phyloP scores from a whole-genome alignment of 2,888 invertebrate genomes.

The Hartigia nigra region DNA sequence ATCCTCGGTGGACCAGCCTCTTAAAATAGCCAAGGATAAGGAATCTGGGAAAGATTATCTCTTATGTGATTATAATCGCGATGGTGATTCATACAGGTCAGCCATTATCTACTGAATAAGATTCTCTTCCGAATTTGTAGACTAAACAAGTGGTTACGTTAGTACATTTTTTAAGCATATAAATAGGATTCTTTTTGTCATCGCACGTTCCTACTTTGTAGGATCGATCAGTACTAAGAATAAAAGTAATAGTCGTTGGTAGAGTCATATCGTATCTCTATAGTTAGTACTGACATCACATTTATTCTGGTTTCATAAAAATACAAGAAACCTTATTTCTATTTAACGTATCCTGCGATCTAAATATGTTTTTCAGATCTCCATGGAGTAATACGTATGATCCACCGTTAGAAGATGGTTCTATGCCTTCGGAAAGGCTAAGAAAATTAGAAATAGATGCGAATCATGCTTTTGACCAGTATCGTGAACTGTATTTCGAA shows the following conservation, averaged over 20 bases:
- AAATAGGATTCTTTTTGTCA: not conserved
- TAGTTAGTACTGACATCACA: not conserved
- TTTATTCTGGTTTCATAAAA: not conserved
- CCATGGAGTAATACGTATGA: constrained; percentile 99
- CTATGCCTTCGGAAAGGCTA: constrained; percentile 96
- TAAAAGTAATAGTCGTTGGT: not conserved
- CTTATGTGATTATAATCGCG: constrained; percentile 98
- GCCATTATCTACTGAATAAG: constrained; percentile 5
- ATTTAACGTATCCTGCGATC: not conserved
- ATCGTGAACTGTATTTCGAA: constrained; percentile 99
- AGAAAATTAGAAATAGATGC: constrained; percentile 97
- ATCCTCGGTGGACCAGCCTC: constrained; percentile 97
- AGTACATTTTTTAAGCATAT: not conserved
- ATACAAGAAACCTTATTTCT: not conserved
- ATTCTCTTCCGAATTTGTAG: not conserved
- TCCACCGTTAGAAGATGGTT: constrained; percentile 97
- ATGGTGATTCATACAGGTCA: constrained; percentile 96
- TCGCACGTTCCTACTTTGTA: not conserved
- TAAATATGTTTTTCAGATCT: constrained; percentile 72
- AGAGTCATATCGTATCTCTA: not conserved
- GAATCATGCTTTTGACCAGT: constrained; percentile 98
- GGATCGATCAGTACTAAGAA: not conserved
- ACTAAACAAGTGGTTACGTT: not conserved
- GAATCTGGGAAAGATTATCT: constrained; percentile 96
- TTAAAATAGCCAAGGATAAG: constrained; percentile 96